Conservation (phyloP, 2,797 vertebrate species). For the Rousettus madagascariensis region DNA sequence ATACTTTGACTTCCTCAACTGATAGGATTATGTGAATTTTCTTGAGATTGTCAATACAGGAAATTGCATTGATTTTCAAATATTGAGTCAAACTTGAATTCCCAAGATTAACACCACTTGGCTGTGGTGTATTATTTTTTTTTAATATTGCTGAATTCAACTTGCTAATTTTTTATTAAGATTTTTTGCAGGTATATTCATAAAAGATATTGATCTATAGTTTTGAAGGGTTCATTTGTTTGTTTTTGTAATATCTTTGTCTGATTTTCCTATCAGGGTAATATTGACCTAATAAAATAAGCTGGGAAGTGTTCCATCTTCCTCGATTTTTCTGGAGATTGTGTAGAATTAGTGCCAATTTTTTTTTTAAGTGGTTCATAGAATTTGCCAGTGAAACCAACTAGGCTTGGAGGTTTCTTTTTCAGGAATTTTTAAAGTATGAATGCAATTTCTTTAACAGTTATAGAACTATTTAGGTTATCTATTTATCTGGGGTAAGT, state of each 20-base stretch:
- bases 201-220: not conserved
- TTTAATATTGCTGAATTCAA: not conserved
- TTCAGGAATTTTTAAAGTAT: not conserved
- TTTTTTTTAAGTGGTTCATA: not conserved
- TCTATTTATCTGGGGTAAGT: not conserved
- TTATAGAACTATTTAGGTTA: not conserved
- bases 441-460: not conserved
- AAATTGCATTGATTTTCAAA: not conserved
- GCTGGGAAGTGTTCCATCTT: not conserved
- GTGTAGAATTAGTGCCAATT: not conserved
- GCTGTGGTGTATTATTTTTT: not conserved
- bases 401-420: not conserved
- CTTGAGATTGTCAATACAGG: not conserved
- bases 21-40: not conserved
- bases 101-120: not conserved
- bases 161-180: not conserved
- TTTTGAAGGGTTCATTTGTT: not conserved
- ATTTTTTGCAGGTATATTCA: not conserved
- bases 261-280: not conserved
- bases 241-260: not conserved
- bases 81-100: not conserved
- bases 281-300: not conserved
- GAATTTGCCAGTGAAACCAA: not conserved
- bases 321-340: not conserved
- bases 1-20: constrained; percentile 3